These are phyloP conservation scores for Antheraea yamamai DNA, from an alignment of 2,888 invertebrate genomes.

Conservation along the genomic window DNA sequence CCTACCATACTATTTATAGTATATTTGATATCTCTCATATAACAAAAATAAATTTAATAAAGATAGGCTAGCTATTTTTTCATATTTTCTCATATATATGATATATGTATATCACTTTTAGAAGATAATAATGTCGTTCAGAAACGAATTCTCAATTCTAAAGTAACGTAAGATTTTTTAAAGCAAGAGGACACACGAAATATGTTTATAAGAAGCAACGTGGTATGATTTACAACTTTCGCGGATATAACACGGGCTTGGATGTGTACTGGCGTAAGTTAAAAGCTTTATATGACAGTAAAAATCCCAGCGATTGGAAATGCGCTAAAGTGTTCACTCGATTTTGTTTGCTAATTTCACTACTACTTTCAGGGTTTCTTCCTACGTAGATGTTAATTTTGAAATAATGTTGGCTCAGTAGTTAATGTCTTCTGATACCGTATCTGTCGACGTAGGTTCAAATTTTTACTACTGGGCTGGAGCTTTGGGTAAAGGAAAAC, in stretches of 20 bases:
- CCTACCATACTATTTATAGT: neutral
- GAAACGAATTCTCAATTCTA: neutral
- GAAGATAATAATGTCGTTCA: neutral
- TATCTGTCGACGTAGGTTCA: too few relatives aligned
- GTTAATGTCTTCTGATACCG: too few relatives aligned
- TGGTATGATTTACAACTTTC: conserved; percentile 74
- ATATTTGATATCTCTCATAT: neutral
- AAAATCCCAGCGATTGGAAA: neutral
- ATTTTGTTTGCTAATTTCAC: too few relatives aligned
- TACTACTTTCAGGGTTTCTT: too few relatives aligned
- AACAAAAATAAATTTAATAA: neutral
- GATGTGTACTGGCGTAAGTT: conserved; percentile 24
- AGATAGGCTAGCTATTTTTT: neutral
- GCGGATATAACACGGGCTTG: conserved; percentile 48
- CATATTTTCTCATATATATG: neutral
- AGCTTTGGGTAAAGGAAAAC: too few relatives aligned
- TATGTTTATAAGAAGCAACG: conserved; percentile 77
- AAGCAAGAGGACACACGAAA: conserved; percentile 69
- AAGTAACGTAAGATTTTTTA: conserved; percentile 59
- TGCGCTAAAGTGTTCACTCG: neutral
- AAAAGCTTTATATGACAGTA: conserved; percentile 20
- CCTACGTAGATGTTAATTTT: too few relatives aligned
- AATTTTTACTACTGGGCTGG: too few relatives aligned
- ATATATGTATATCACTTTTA: too few relatives aligned
- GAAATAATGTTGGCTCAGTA: too few relatives aligned